Evolutionary conservation across 2,888 invertebrate species (phyloP).

Genomic region (Diogma glabrata): DNA sequence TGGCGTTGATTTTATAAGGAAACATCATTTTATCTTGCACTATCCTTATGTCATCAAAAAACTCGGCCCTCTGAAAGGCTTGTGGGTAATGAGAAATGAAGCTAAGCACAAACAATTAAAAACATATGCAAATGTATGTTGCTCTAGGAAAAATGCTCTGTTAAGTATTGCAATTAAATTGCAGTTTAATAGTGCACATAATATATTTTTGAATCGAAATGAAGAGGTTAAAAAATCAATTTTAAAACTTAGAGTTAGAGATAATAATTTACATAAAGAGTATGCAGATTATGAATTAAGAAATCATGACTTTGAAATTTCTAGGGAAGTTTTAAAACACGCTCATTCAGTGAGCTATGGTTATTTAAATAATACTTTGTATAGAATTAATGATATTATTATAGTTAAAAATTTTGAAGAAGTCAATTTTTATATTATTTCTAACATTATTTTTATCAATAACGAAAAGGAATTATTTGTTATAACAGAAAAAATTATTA

Average conservation of each 20-base stretch:
- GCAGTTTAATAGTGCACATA: too few relatives aligned
- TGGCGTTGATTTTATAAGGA: background rate
- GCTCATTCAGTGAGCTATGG: background rate
- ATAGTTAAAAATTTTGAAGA: background rate
- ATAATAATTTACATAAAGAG: too few relatives aligned
- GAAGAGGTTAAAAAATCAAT: too few relatives aligned
- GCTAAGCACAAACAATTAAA: background rate
- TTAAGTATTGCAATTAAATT: too few relatives aligned
- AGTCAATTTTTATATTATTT: background rate
- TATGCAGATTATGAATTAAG: too few relatives aligned
- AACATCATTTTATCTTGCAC: background rate
- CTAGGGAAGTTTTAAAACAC: too few relatives aligned
- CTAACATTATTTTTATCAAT: background rate
- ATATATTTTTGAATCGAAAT: too few relatives aligned
- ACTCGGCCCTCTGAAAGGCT: background rate
- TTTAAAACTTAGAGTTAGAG: too few relatives aligned
- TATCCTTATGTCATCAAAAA: background rate
- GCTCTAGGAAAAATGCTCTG: too few relatives aligned
- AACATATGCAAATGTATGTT: too few relatives aligned
- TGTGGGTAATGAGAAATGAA: constrained; percentile 1
- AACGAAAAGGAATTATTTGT: background rate
- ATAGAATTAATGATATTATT: background rate
- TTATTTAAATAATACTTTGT: background rate
- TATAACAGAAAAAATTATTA: background rate
- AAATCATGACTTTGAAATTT: too few relatives aligned